Evolutionary conservation across 64 coral and sea anemone genomes (phyloP).

Genomic region (Dendronephthya gigantea): DNA sequence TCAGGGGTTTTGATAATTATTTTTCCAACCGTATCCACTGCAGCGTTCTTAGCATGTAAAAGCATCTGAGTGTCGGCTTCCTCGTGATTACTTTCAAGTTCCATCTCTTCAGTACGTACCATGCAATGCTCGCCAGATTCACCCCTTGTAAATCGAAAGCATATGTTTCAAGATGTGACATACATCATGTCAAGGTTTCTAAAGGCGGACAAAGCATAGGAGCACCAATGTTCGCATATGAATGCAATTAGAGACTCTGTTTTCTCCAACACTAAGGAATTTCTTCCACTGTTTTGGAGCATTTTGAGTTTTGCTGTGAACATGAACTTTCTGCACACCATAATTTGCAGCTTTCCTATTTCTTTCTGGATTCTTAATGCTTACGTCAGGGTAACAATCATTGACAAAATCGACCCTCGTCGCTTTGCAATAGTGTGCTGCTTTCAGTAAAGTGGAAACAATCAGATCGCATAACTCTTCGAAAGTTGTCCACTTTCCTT

Average conservation of each 20-base stretch:
- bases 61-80: slow-evolving; percentile 44
- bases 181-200: too few species aligned
- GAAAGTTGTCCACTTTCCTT: too few species aligned
- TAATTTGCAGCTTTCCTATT: too few species aligned
- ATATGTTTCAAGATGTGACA: slow-evolving; percentile 8
- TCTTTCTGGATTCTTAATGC: too few species aligned
- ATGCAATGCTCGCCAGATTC: slow-evolving; percentile 28
- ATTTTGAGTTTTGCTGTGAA: too few species aligned
- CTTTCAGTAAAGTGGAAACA: too few species aligned
- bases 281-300: slow-evolving; percentile 49
- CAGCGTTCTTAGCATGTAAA: slow-evolving; percentile 30
- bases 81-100: slow-evolving; percentile 18
- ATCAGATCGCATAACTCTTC: too few species aligned
- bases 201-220: too few species aligned
- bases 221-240: slow-evolving; percentile 31
- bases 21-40: slow-evolving; percentile 19
- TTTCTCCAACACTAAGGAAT: slow-evolving; percentile 46
- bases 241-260: slow-evolving; percentile 33
- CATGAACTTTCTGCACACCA: too few species aligned
- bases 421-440: too few species aligned
- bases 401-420: too few species aligned
- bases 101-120: slow-evolving; percentile 15
- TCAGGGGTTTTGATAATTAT: slow-evolving; percentile 34
- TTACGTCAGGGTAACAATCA: too few species aligned
- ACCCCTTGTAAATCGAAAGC: slow-evolving; percentile 27